Evolutionary conservation across 2,797 vertebrate genomes (phyloP).

Genomic region (Cetoscarus ocellatus): DNA sequence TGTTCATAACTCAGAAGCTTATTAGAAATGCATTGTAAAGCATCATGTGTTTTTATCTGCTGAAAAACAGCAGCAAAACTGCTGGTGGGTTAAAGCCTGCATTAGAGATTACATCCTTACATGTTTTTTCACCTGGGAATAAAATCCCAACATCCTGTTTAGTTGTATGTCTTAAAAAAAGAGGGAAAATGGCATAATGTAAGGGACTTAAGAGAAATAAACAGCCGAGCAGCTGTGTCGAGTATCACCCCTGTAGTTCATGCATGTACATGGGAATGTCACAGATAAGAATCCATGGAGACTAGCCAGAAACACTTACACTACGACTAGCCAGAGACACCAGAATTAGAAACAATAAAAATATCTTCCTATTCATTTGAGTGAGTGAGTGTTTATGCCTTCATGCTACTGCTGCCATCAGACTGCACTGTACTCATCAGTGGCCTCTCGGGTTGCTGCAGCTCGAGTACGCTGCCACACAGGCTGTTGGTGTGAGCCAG

Average conservation of each 20-base stretch:
- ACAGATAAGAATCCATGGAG: not conserved
- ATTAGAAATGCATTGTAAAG: constrained; percentile 37
- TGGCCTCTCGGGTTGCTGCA: constrained; percentile 22
- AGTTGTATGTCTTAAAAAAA: not conserved
- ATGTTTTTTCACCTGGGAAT: no score
- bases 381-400: not conserved
- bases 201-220: not conserved
- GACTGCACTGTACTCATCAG: not conserved
- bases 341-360: constrained; percentile 24
- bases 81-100: no score
- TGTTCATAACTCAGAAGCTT: constrained; percentile 34
- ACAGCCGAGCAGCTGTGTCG: not conserved
- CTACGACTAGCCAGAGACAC: not conserved
- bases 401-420: not conserved
- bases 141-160: no score
- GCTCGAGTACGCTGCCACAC: not conserved
- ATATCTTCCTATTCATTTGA: constrained; percentile 3
- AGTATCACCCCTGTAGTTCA: not conserved
- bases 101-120: no score
- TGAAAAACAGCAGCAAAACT: no score
- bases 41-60: not conserved
- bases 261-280: constrained; percentile 18
- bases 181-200: not conserved
- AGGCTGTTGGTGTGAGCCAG: constrained; percentile 6
- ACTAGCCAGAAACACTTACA: not conserved